Conservation (phyloP, 2,888 invertebrate species). For the Nasonovia ribisnigri region DNA sequence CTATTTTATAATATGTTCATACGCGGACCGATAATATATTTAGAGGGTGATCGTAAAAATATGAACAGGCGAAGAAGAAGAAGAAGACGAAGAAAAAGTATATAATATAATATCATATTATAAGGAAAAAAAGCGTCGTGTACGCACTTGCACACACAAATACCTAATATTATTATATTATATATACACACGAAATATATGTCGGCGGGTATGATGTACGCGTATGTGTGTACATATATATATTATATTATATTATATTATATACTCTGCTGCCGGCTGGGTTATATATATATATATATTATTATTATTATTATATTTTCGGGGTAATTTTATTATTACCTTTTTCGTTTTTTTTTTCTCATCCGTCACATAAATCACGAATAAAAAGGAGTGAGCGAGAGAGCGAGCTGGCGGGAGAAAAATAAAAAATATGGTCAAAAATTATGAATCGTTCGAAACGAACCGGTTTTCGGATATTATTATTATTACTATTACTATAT, state of each 20-base stretch:
- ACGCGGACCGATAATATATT: conserved; percentile 53
- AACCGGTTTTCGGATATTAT: conserved; percentile 55
- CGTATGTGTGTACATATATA: neutral
- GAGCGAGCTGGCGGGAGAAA: neutral
- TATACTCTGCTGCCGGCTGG: neutral
- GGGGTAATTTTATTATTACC: conserved; percentile 61
- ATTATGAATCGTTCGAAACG: conserved; percentile 55
- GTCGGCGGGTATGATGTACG: conserved; percentile 1
- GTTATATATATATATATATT: conserved; percentile 1
- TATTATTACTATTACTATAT: neutral
- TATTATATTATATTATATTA: neutral
- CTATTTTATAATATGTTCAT: neutral
- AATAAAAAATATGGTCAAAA: conserved; percentile 39
- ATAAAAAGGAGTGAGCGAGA: neutral
- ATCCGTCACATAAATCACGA: conserved; percentile 65
- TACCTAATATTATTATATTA: too few relatives aligned
- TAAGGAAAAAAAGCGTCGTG: conserved; percentile 38
- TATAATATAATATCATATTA: too few relatives aligned
- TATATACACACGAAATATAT: neutral
- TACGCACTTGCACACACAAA: neutral
- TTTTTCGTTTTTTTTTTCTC: conserved; percentile 51
- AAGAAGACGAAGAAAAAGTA: neutral
- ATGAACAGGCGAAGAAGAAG: conserved; percentile 20
- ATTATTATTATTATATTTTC: conserved; percentile 12
- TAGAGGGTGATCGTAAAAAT: conserved; percentile 56